phyloP scores from a whole-genome alignment of 2,113 vertebrate species.

The Anarrhichthys ocellatus region DNA sequence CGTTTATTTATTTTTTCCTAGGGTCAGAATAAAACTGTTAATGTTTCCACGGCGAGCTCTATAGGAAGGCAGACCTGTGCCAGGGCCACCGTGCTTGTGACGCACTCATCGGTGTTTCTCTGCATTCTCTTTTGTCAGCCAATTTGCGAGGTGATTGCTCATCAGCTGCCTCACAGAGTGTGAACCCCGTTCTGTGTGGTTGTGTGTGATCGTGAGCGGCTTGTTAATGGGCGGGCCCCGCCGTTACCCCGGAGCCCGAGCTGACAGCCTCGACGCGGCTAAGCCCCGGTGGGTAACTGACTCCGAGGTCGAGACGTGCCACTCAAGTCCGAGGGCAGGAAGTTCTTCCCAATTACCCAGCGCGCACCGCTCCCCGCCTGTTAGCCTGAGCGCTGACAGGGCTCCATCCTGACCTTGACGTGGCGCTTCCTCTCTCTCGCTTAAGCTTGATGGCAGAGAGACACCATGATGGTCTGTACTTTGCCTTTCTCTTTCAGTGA shows the following conservation, averaged over 20 bases:
- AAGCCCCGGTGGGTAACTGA: slow-evolving; percentile 35
- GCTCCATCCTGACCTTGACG: slow-evolving; percentile 37
- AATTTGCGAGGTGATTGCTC: slow-evolving; percentile 52
- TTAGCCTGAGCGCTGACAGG: slow-evolving; percentile 43
- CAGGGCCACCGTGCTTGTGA: slow-evolving; percentile 25
- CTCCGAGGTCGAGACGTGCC: slow-evolving; percentile 37
- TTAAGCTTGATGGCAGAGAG: slow-evolving; percentile 6
- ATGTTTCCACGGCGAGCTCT: slow-evolving; percentile 24
- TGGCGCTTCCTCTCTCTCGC: slow-evolving; percentile 10
- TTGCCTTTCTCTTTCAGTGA: background rate
- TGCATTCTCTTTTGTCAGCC: slow-evolving; percentile 6
- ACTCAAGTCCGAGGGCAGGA: slow-evolving; percentile 53
- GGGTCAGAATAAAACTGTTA: slow-evolving; percentile 49
- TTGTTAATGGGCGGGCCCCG: slow-evolving; percentile 44
- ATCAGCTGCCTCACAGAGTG: slow-evolving; percentile 28
- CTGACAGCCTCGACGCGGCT: slow-evolving; percentile 45
- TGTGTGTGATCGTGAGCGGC: slow-evolving; percentile 17
- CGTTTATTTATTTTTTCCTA: background rate
- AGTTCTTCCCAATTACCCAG: slow-evolving; percentile 68
- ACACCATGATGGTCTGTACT: background rate
- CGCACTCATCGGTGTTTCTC: slow-evolving; percentile 39
- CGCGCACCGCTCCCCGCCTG: slow-evolving; percentile 36
- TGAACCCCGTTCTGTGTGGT: background rate
- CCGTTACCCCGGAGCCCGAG: slow-evolving; percentile 46
- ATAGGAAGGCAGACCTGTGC: background rate